Evolutionary conservation across 2,888 invertebrate genomes (phyloP).

Genomic region (Augochlorella aurata): DNA sequence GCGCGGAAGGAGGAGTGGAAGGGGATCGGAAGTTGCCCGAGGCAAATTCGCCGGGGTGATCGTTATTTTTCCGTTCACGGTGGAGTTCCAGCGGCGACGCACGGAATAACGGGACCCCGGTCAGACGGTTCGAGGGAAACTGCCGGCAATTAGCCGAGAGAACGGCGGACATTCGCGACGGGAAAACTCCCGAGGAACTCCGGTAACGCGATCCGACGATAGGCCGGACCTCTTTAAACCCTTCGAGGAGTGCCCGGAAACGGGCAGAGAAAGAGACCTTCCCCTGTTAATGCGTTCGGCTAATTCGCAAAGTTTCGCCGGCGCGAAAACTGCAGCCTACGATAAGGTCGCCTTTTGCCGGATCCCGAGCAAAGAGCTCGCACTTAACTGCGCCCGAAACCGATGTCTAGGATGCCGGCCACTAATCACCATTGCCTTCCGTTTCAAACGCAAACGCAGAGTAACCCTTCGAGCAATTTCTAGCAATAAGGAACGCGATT

Average conservation of each 20-base stretch:
- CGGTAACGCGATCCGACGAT: slow-evolving; percentile 13
- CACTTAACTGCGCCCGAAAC: no score
- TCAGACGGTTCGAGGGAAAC: slow-evolving; percentile 6
- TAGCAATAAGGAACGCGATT: no score
- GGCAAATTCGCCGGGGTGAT: slow-evolving; percentile 21
- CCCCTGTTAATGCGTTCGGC: slow-evolving; percentile 48
- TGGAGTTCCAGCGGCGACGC: slow-evolving; percentile 12
- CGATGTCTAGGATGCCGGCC: no score
- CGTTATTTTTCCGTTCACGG: slow-evolving; percentile 26
- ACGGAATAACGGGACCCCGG: slow-evolving; percentile 1
- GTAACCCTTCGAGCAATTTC: no score
- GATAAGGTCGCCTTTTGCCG: neutral
- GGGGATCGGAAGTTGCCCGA: neutral
- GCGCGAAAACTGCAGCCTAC: slow-evolving; percentile 36
- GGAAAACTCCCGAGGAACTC: slow-evolving; percentile 29
- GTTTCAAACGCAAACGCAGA: no score
- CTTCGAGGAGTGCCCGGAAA: slow-evolving; percentile 2
- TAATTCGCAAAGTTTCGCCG: slow-evolving; percentile 60
- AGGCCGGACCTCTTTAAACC: slow-evolving; percentile 41
- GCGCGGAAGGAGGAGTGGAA: neutral
- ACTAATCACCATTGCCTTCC: no score
- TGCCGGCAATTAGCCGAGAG: slow-evolving; percentile 22
- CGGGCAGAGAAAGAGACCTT: neutral
- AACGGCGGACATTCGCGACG: slow-evolving; percentile 22
- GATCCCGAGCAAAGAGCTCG: neutral